Conservation (phyloP, 2,113 vertebrate genomes). For the Cyprinus carpio region DNA sequence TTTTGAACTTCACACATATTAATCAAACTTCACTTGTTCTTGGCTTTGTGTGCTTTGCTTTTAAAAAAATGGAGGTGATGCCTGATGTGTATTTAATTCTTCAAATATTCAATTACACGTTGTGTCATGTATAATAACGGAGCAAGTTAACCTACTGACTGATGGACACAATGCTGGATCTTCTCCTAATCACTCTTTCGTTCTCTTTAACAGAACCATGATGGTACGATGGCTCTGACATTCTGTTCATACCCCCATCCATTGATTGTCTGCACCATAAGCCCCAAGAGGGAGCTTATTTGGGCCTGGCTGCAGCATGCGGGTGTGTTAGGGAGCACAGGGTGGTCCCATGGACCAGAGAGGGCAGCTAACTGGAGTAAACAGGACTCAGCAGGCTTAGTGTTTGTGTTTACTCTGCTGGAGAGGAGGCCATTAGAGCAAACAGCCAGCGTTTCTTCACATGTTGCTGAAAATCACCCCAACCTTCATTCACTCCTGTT, state of each 20-base stretch:
- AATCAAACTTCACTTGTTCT: not conserved
- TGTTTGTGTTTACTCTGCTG: slow-evolving; percentile 61
- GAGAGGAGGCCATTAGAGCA: slow-evolving; percentile 59
- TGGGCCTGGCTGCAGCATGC: slow-evolving; percentile 19
- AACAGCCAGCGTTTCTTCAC: slow-evolving; percentile 59
- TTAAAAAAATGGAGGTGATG: not conserved
- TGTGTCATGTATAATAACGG: not conserved
- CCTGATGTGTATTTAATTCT: not conserved
- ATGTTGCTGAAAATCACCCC: slow-evolving; percentile 56
- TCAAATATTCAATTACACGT: not conserved
- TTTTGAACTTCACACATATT: not conserved
- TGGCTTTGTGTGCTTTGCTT: no score
- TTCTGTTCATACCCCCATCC: not conserved
- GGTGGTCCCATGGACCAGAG: slow-evolving; percentile 50
- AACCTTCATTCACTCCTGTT: slow-evolving; percentile 57
- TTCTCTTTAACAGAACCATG: not conserved
- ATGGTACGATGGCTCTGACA: not conserved
- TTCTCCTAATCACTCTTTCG: not conserved
- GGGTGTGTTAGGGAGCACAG: slow-evolving; percentile 21
- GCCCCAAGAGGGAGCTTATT: slow-evolving; percentile 19
- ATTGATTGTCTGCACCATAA: slow-evolving; percentile 3
- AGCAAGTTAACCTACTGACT: not conserved
- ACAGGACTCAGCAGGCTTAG: slow-evolving; percentile 59
- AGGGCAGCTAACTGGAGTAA: slow-evolving; percentile 55
- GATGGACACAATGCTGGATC: slow-evolving; percentile 12